Base-by-base conservation (phyloP, 2,888 invertebrate species). In the Silvanus unidentatus region DNA sequence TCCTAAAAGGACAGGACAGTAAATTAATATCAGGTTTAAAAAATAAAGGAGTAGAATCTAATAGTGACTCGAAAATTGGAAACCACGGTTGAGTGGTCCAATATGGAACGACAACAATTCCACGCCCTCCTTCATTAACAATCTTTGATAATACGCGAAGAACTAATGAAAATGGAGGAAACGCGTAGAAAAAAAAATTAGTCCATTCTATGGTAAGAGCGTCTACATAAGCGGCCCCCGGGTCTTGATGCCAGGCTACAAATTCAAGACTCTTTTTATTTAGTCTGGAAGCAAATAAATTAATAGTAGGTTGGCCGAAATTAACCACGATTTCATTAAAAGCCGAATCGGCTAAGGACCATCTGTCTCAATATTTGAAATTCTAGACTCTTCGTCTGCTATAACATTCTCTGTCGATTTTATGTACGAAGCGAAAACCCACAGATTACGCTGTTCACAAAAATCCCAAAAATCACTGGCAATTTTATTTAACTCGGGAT, bases 141-240 rank as follows among this genome's bases (percentile, higher is more conserved):
- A 22, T 22, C 8, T 22, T 22, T 22, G 3, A 8, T 22, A 22
- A 22, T 5, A 22, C 22, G 3, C 22, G 22, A 22, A 8, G 3
- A 22, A 40, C 13, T 13, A 40, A 3, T 10, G 1, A 38, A 13
- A 42, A 42, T n/a, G 42, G 42, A 3, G 42, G 42, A 39, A 42
- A 42, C 40, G 42, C 42, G 6, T 42, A 42, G 14, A 42, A 38
- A 2, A 9, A 12, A 5, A 38, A 16, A 5, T 38, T 11, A 3
- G 14, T 14, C 38, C 38, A 38, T 13, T n/a, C 6, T 5, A 15
- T 16, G 1, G 42, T 42, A 16, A 42, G 40, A 1, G 43, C 43
- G 14, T 43, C 43, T 3, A 43, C 15, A 4, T 10, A 2, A 1
- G 2, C 22, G 2, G 43, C 39, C 2, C 16, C 13, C 1, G 43